phyloP scores from a whole-genome alignment of 2,888 invertebrate genomes.

The Cremastinae sp. region DNA sequence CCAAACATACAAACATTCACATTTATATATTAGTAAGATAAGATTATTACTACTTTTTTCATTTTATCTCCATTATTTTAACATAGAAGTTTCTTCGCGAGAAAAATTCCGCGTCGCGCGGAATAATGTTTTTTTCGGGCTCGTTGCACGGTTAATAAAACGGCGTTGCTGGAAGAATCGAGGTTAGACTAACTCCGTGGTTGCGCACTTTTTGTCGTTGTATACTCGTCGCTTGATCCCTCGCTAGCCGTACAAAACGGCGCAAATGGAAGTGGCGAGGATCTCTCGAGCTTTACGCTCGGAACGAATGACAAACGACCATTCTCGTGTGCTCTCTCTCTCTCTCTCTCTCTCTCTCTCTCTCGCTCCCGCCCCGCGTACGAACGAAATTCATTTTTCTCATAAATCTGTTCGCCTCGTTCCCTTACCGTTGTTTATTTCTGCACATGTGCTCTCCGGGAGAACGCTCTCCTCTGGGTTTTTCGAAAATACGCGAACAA shows the following conservation, averaged over 20 bases:
- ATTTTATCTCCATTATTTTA: no score
- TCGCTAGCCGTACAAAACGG: neutral
- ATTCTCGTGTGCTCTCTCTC: neutral
- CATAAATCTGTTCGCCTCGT: neutral
- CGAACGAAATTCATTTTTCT: conserved; percentile 10
- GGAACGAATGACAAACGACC: conserved; percentile 21
- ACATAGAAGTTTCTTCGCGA: no score
- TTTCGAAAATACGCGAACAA: no score
- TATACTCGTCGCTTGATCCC: conserved; percentile 6
- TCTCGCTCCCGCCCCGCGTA: no score
- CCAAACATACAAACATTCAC: no score
- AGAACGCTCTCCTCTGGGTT: no score
- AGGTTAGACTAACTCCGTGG: neutral
- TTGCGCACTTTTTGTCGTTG: conserved; percentile 1
- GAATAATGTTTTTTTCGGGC: neutral
- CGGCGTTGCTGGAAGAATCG: neutral
- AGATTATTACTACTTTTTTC: no score
- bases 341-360: neutral
- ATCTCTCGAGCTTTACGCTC: conserved; percentile 19
- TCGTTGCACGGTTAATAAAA: neutral
- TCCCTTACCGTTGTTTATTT: no score
- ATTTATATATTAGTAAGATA: no score
- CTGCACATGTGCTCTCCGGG: no score
- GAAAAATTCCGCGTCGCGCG: no score
- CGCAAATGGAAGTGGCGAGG: neutral